Base-by-base conservation (phyloP, 2,888 invertebrate genomes). In the Macrophya alboannulata region DNA sequence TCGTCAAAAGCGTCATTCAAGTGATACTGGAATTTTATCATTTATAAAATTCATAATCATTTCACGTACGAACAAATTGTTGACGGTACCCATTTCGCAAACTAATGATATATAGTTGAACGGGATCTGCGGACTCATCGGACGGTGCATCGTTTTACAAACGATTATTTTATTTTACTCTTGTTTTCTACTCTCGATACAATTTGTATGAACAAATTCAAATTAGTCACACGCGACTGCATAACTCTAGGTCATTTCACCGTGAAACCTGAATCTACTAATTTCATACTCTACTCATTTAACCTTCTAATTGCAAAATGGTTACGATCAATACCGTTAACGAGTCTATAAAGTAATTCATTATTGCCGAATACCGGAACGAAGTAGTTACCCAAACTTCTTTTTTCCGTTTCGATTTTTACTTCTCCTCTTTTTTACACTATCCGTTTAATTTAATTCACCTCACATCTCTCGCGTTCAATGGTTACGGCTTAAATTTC, bases 221-320 rank as follows among this genome's bases (percentile, higher is more conserved):
- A 81, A 62, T 62, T 21, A 81, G 68, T 68, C 37, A 40, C 62
- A n/a, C n/a, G 9, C 21, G 43, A 43, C 10, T 81, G 59, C 81
- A 6, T 43, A 40, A 43, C 40, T 59, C 51, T 17, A 10, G 37
- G 51, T 37, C 25, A 62, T 59, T 62, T 59, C 21, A 40, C 37
- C 81, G 77, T 48, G n/a, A 55, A 51, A 77, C 51, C 17, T 37
- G 17, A 51, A 77, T 74, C 43, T 43, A 74, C 21, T 68, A 68
- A 68, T 68, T 68, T 68, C 31, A 31, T 37, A 68, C 37, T 68
- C 6, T 17, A 68, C 37, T 77, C 77, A 37, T 51, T 51, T 51
- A 77, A 77, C 48, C 51, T 31, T 77, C n/a, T 77, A 77, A 51
- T 77, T 77, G 37, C 77, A 51, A 55, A 51, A 77, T 55, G 77